These are phyloP conservation scores for Scaptomyza reducta DNA, from an alignment of 2,888 invertebrate species.

Conservation along the genomic window DNA sequence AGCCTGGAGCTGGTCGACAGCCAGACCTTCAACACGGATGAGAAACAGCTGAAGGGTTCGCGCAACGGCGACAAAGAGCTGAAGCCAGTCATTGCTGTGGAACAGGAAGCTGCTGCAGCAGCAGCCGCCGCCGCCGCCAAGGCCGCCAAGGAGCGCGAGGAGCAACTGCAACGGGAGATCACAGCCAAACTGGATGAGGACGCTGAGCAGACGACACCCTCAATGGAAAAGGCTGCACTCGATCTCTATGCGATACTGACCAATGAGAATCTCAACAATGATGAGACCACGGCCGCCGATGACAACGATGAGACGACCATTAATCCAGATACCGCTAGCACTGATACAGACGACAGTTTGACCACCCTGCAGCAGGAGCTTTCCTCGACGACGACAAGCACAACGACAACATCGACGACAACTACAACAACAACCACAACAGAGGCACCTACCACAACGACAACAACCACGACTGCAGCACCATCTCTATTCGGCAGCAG, in stretches of 20 bases:
- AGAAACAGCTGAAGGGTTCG: constrained; percentile 82
- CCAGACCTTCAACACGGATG: constrained; percentile 90
- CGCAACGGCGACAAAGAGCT: constrained; percentile 82
- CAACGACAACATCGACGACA: constrained; percentile 84
- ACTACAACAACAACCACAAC: constrained; percentile 83
- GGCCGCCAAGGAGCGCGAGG: constrained; percentile 48
- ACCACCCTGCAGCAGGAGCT: constrained; percentile 85
- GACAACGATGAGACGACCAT: constrained; percentile 78
- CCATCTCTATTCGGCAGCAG: constrained; percentile 78
- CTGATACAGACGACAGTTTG: constrained; percentile 76
- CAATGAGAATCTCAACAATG: constrained; percentile 87
- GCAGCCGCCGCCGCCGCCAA: constrained; percentile 60
- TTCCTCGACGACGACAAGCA: constrained; percentile 85
- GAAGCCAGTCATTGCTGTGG: constrained; percentile 73
- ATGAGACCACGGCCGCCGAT: constrained; percentile 81
- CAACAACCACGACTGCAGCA: constrained; percentile 82
- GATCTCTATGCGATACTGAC: constrained; percentile 92
- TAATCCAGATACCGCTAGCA: constrained; percentile 81
- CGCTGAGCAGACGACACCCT: constrained; percentile 85
- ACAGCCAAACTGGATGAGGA: constrained; percentile 57
- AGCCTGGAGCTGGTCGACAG: constrained; percentile 92
- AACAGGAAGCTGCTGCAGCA: constrained; percentile 76
- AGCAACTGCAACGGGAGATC: constrained; percentile 41
- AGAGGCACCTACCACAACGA: constrained; percentile 84
- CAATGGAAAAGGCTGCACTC: constrained; percentile 92